Conservation (phyloP, 1,140 invertebrate species). For the Octopus bimaculoides region DNA sequence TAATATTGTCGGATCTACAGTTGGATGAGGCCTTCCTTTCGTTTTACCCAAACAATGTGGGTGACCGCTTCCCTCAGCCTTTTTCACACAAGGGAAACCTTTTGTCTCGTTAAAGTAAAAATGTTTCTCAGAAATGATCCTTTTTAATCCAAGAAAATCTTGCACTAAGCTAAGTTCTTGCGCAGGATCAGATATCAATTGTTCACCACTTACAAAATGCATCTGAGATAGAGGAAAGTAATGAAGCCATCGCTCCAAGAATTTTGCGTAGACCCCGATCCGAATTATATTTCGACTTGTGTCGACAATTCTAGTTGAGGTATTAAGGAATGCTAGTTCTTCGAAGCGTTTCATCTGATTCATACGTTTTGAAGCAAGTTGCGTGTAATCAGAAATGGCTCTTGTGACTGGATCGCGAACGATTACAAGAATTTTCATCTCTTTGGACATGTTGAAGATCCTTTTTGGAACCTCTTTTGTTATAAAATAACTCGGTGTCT, state of each 20-base stretch:
- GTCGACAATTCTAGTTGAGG: constrained; percentile 65
- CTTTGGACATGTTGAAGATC: constrained; percentile 80
- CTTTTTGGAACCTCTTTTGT: constrained; percentile 78
- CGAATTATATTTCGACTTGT: constrained; percentile 80
- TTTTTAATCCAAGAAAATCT: constrained; percentile 80
- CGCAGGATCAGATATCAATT: constrained; percentile 79
- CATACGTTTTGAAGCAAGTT: constrained; percentile 55
- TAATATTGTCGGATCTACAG: constrained; percentile 70
- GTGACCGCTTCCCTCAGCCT: constrained; percentile 69
- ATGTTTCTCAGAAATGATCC: constrained; percentile 81
- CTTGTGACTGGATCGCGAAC: constrained; percentile 86
- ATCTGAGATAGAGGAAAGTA: constrained; percentile 79
- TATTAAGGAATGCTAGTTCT: constrained; percentile 73
- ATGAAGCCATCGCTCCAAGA: constrained; percentile 76
- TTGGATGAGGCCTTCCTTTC: constrained; percentile 84
- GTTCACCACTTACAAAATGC: constrained; percentile 82
- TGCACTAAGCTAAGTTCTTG: constrained; percentile 77
- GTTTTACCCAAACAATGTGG: constrained; percentile 88
- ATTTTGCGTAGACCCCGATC: constrained; percentile 79
- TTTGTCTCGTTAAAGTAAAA: constrained; percentile 92
- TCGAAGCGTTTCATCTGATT: constrained; percentile 70
- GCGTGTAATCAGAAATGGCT: constrained; percentile 87
- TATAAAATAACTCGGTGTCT: constrained; percentile 89
- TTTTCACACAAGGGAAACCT: constrained; percentile 86
- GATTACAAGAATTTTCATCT: constrained; percentile 80